Evolutionary conservation across 2,888 invertebrate species (phyloP), one percentile per base, ranked within the genome.

Genomic region (Andrena dorsata): DNA sequence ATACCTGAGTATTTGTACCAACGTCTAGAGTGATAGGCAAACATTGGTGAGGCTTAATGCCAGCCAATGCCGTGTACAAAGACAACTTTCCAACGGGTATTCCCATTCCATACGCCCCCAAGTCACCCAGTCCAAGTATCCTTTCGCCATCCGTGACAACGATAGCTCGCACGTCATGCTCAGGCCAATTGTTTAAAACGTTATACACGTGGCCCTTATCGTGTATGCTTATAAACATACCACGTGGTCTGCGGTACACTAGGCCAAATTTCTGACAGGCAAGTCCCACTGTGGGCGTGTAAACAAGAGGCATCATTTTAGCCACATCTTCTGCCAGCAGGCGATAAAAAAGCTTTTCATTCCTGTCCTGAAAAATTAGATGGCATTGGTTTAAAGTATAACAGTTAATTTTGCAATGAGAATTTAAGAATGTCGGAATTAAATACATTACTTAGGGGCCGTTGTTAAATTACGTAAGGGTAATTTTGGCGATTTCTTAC

Each of bases 131-230:
- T 4, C 99, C 99, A 75, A 99, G 95, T 93, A 99, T 99, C 74
- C 99, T 96, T 94, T 99, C 99, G 20, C 99, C 99, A 93, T 99
- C 99, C 0, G 99, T 99, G 58, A 99, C 99, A 10, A 98, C 98
- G 90, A 98, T 97, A 0, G 97, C 98, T 5, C 98, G 96, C 4
- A 98, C 97, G 92, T 98, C 98, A 28, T 95, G 95, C 92, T 98
- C 98, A 0, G 98, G 98, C 98, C 98, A 99, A 94, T 99, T 99
- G 94, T 96, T 97, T 51, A 99, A 94, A 74, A 99, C 96, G 83
- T 99, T 98, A 91, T 98, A 98, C 28, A 99, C 96, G 94, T 99
- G 98, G 51, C 98, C 98, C 94, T 97, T 97, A 94, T 99, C 99
- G 93, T 99, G 96, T 86, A 99, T 98, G 61, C 98, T 98, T 92